Evolutionary conservation across 2,797 vertebrate genomes (phyloP), one percentile per base, ranked within the genome.

Genomic region (Neostethus bicornis): DNA sequence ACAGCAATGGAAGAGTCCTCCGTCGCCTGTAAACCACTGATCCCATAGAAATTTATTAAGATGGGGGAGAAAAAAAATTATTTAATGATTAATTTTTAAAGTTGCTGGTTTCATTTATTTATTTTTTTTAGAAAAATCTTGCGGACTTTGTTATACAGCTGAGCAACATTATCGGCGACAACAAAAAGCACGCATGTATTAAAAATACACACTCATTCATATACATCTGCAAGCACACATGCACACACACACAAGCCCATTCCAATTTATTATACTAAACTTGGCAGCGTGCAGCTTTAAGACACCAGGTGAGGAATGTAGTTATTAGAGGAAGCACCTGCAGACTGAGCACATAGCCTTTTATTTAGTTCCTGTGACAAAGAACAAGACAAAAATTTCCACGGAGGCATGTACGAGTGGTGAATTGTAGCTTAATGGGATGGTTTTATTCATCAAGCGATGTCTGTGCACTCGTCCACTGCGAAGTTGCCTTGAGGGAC

Each of bases 391-490:
- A 78, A 80, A 20, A 85, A 82, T 86, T 80, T 82, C 67, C 75
- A 75, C 63, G 48, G 67, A 81, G 79, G 76, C 79, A 63, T 61
- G 80, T 78, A 60, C 35, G 84, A 84, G 80, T 75, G 71, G 73
- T 77, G 77, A 84, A 82, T 83, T 74, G 80, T 54, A 77, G 75
- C 87, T 84, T 91, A 90, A 91, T 90, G 80, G 84, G 81, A 79
- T 85, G 85, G 79, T 91, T 89, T 90, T 92, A 91, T 91, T 91
- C 88, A 92, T 91, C 87, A 87, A 83, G 66, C 58, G 58, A 78
- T 79, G 81, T 75, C 84, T 84, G 80, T 77, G 79, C 82, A 78
- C 80, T 80, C 84, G 80, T 89, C 87, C 87, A 90, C 83, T 77
- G 76, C 71, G 66, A 71, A 77, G 85, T 75, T 75, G 89, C 91